phyloP scores from a whole-genome alignment of 2,113 vertebrate genomes.

The Osmerus eperlanus region DNA sequence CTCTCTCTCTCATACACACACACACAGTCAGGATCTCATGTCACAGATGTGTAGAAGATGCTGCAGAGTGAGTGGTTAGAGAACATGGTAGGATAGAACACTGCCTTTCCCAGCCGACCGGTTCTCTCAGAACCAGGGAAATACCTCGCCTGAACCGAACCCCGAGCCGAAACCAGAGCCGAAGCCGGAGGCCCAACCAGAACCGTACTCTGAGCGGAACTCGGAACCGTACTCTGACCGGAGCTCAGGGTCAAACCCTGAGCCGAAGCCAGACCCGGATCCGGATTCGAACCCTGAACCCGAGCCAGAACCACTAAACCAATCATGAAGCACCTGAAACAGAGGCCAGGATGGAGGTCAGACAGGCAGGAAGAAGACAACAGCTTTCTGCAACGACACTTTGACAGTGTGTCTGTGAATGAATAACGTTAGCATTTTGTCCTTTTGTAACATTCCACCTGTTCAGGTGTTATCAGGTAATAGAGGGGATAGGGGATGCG shows the following conservation, averaged over 20 bases:
- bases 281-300: conserved; percentile 15
- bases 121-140: conserved; percentile 43
- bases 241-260: conserved; percentile 43
- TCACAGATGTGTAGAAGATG: background rate
- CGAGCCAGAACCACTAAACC: conserved; percentile 67
- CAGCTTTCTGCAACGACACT: background rate
- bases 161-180: conserved; percentile 52
- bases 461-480: too few relatives aligned
- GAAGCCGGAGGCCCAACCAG: conserved; percentile 40
- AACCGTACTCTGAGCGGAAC: conserved; percentile 39
- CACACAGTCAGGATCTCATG: background rate
- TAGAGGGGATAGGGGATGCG: background rate
- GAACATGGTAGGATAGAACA: conserved; percentile 45
- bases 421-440: too few relatives aligned
- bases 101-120: conserved; percentile 56
- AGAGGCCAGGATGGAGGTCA: conserved; percentile 29
- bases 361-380: background rate
- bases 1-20: background rate
- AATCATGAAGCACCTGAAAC: conserved; percentile 67
- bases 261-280: conserved; percentile 52
- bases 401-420: too few relatives aligned
- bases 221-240: conserved; percentile 36
- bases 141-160: conserved; percentile 47
- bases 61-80: background rate
- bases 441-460: too few relatives aligned